Evolutionary conservation across 2,888 invertebrate genomes (phyloP).

Genomic region (Protophormia terraenovae): DNA sequence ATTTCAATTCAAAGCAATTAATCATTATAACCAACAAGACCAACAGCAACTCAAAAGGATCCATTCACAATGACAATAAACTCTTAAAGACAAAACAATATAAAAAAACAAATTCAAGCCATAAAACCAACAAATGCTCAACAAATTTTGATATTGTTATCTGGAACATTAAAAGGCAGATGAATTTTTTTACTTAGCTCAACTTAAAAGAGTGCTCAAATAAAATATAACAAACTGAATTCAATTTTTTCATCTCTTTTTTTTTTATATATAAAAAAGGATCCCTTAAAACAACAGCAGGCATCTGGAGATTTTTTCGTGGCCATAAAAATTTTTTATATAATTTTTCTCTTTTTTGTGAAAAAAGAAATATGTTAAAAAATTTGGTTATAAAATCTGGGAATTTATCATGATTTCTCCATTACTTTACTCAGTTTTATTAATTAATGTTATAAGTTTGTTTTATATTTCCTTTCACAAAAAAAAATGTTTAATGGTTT

Average conservation of each 20-base stretch:
- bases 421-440: not conserved
- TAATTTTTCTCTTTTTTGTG: too few species aligned
- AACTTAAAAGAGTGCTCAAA: too few species aligned
- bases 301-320: constrained; percentile 29
- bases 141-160: constrained; percentile 65
- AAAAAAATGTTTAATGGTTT: constrained; percentile 20
- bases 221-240: too few species aligned
- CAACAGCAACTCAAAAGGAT: constrained; percentile 37
- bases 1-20: constrained; percentile 57
- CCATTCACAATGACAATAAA: constrained; percentile 55
- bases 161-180: constrained; percentile 61
- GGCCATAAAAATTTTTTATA: constrained; percentile 4
- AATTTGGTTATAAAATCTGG: constrained; percentile 42
- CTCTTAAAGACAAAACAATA: not conserved
- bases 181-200: constrained; percentile 60
- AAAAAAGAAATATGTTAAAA: constrained; percentile 13
- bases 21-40: constrained; percentile 62
- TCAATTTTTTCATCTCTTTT: too few species aligned
- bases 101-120: constrained; percentile 29
- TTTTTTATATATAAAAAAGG: constrained; percentile 20
- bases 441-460: constrained; percentile 41
- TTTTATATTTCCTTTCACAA: not conserved
- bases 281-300: constrained; percentile 52
- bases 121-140: constrained; percentile 64
- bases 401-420: constrained; percentile 33